Evolutionary conservation across 2,797 vertebrate species (phyloP).

Genomic region (Garrulus glandarius): DNA sequence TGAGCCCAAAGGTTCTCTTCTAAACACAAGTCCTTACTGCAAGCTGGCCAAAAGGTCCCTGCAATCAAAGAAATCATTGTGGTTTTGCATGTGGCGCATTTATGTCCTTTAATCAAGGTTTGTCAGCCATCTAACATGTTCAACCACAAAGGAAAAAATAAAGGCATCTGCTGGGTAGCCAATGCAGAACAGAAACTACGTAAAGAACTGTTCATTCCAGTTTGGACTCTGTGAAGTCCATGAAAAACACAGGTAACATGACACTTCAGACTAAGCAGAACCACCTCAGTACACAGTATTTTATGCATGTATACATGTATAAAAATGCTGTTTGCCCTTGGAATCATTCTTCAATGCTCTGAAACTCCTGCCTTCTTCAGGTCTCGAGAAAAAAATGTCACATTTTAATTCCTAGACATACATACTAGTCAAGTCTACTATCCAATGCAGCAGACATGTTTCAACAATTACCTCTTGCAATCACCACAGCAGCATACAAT

Average conservation of each 20-base stretch:
- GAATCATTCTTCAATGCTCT: background rate
- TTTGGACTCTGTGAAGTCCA: background rate
- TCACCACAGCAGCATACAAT: background rate
- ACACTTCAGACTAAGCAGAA: background rate
- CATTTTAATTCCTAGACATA: background rate
- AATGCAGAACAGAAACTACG: background rate
- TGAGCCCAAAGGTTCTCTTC: conserved; percentile 71
- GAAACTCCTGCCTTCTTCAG: background rate
- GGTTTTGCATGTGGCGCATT: conserved; percentile 63
- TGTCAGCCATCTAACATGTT: conserved; percentile 48
- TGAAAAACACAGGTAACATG: background rate
- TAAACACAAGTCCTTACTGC: conserved; percentile 70
- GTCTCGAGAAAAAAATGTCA: background rate
- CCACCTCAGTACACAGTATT: background rate
- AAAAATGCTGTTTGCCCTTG: background rate
- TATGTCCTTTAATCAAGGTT: conserved; percentile 52
- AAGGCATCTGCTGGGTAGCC: background rate
- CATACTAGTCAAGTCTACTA: background rate
- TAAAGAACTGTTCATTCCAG: background rate
- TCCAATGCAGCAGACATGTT: background rate
- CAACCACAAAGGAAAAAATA: conserved; percentile 21
- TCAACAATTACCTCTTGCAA: background rate
- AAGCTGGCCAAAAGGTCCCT: conserved; percentile 70
- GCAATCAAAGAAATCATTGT: conserved; percentile 70
- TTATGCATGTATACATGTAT: background rate